A percentile compares a stretch with the other conserved stretches of the same genome.
phyloP scores from a whole-genome alignment of 2,113 vertebrate genomes.

The crab-eating macaque (Macaca fascicularis) region T2T-MFA8v1.1 NC_088388.1:38780001-38780500 shows the following conservation, averaged over 20 bases:
- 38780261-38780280: not conserved
- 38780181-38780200: not conserved
- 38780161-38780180: not conserved
- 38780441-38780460: not conserved
- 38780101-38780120: too few species aligned
- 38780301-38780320: not conserved
- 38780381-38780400: not conserved
- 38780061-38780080: too few species aligned
- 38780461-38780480: not conserved
- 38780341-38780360: not conserved
- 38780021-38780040: too few species aligned
- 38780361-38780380: not conserved
- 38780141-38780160: not conserved
- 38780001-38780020: too few species aligned
- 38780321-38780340: not conserved
- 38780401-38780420: not conserved
- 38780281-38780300: not conserved
- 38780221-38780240: not conserved
- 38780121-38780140: too few species aligned
- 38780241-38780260: not conserved
- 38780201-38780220: not conserved
- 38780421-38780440: not conserved
- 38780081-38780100: too few species aligned
- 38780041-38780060: too few species aligned
- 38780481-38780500: not conserved